phyloP scores from a whole-genome alignment of 2,888 invertebrate genomes.

The Heliconius erato region DNA sequence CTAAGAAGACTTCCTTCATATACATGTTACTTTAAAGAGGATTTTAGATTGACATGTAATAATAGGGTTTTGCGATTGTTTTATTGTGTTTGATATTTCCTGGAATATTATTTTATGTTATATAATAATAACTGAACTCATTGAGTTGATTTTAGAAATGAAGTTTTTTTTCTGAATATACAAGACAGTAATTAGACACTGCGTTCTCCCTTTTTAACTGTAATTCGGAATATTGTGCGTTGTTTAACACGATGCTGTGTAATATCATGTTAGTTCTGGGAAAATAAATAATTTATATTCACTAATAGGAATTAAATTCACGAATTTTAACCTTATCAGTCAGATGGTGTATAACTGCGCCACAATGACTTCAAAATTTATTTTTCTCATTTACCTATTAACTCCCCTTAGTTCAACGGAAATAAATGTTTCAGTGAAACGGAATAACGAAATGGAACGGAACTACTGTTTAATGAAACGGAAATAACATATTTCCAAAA shows the following conservation, averaged over 20 bases:
- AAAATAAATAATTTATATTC: no score
- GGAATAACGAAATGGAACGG: not conserved
- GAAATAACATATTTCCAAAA: not conserved
- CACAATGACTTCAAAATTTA: no score
- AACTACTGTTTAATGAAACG: not conserved
- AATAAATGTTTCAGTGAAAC: not conserved
- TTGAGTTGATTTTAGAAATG: not conserved
- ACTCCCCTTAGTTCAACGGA: no score
- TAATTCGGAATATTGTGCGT: no score
- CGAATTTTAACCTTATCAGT: no score
- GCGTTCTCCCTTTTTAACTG: no score
- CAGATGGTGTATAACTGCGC: no score
- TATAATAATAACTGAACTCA: conserved; percentile 6
- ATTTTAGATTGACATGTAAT: conserved; percentile 8
- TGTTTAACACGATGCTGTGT: no score
- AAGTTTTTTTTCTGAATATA: not conserved
- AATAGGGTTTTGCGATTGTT: not conserved
- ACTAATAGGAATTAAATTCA: no score
- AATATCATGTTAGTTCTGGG: no score
- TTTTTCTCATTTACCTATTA: no score
- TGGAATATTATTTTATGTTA: conserved; percentile 22
- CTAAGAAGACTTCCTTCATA: conserved; percentile 12
- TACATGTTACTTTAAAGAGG: not conserved
- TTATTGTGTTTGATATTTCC: not conserved
- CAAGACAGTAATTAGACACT: no score